Conservation (phyloP, 2,797 vertebrate species). For the Spinus pinus region DNA sequence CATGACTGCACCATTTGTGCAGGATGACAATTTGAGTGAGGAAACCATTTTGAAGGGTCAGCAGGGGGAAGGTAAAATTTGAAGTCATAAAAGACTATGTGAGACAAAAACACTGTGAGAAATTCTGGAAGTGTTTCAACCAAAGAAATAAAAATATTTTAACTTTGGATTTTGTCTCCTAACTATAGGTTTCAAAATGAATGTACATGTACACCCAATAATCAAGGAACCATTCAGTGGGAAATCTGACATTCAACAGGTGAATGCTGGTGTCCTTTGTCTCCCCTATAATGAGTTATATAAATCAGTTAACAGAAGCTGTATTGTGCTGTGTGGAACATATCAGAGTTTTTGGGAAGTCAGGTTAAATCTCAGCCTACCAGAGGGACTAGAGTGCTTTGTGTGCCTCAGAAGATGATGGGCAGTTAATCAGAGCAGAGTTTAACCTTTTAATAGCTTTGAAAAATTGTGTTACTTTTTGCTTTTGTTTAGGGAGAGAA, state of each 20-base stretch:
- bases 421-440: not conserved
- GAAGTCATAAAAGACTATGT: not conserved
- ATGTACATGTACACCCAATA: not conserved
- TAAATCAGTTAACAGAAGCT: not conserved
- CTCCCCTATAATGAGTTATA: not conserved
- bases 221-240: not conserved
- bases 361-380: not conserved
- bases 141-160: not conserved
- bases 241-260: not conserved
- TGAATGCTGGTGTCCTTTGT: not conserved
- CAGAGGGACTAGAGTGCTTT: not conserved
- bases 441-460: not conserved
- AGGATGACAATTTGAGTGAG: not conserved
- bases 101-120: not conserved
- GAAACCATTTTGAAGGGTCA: constrained; percentile 34
- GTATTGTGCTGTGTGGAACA: not conserved
- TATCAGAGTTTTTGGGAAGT: not conserved
- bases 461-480: not conserved
- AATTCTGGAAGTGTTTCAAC: constrained; percentile 18
- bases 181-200: not conserved
- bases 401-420: not conserved
- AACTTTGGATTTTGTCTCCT: not conserved
- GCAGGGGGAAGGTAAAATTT: constrained; percentile 19
- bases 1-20: constrained; percentile 41
- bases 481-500: not conserved